Percentiles rank a stretch among this genome's conserved stretches.
phyloP scores from a whole-genome alignment of 2,113 vertebrate species.

The Columba janthina region DNA sequence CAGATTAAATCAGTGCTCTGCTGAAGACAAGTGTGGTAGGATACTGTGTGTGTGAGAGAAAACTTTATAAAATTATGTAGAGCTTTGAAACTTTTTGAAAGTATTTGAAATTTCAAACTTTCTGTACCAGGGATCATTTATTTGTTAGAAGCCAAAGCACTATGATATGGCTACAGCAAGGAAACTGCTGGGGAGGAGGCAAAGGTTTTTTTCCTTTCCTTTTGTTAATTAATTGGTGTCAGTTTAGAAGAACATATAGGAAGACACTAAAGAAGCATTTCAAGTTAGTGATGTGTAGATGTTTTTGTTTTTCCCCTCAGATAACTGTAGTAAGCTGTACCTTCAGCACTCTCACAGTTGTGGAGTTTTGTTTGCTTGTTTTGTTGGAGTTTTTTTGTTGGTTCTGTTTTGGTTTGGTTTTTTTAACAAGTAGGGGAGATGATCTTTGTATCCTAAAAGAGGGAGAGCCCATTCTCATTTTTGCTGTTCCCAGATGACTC shows the following conservation, averaged over 20 bases:
- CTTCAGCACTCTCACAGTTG: not conserved
- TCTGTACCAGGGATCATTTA: not conserved
- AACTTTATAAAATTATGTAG: not conserved
- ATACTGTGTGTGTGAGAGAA: not conserved
- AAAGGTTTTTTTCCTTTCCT: not conserved
- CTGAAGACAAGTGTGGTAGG: not conserved
- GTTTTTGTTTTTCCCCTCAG: not conserved
- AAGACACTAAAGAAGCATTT: not conserved
- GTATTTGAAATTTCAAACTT: not conserved
- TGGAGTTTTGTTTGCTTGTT: too few relatives aligned
- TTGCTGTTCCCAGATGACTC: not conserved
- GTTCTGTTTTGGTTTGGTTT: not conserved
- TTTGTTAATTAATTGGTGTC: not conserved
- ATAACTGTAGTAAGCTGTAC: not conserved
- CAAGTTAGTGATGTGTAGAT: not conserved
- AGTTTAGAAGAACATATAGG: not conserved
- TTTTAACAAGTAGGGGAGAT: not conserved
- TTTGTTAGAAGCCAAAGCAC: conserved; percentile 5
- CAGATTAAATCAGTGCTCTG: not conserved
- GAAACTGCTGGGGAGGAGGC: not conserved
- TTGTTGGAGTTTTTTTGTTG: too few relatives aligned
- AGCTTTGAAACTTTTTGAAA: not conserved
- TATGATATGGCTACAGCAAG: not conserved
- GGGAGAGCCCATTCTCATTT: not conserved
- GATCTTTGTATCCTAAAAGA: not conserved